Conservation (phyloP, 2,113 vertebrate species). For the Rynchops niger region DNA sequence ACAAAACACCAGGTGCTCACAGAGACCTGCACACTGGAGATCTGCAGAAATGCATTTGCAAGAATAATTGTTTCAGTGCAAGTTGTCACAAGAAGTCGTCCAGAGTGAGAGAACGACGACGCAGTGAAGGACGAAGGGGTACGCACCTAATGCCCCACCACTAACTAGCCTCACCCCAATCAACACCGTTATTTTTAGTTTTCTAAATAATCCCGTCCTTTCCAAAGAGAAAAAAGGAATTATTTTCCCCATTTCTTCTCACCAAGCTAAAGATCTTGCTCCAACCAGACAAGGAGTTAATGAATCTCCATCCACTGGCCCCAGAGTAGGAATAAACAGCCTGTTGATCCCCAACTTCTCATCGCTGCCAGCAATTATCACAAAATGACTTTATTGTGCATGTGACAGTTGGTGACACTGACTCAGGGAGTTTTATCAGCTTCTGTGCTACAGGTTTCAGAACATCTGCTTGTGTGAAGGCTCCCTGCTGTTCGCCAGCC, state of each 20-base stretch:
- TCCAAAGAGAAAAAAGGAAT: neutral
- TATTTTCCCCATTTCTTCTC: neutral
- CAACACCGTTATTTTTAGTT: neutral
- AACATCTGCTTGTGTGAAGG: neutral
- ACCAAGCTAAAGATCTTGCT: neutral
- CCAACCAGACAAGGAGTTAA: neutral
- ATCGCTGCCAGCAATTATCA: neutral
- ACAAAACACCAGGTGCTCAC: rapidly evolving
- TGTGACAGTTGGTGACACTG: neutral
- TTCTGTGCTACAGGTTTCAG: neutral
- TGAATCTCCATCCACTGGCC: neutral
- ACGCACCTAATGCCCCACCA: neutral
- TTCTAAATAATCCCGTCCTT: neutral
- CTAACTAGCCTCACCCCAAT: neutral
- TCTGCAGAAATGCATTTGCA: rapidly evolving
- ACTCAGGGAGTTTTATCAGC: neutral
- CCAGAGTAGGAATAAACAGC: neutral
- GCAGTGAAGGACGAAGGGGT: neutral
- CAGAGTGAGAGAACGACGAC: neutral
- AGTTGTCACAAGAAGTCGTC: too few species aligned
- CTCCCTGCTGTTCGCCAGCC: neutral
- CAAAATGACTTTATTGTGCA: neutral
- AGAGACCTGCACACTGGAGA: rapidly evolving
- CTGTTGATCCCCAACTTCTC: neutral
- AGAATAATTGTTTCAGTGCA: neutral